phyloP scores from a whole-genome alignment of 2,888 invertebrate species.

The Ophion ventricosus region DNA sequence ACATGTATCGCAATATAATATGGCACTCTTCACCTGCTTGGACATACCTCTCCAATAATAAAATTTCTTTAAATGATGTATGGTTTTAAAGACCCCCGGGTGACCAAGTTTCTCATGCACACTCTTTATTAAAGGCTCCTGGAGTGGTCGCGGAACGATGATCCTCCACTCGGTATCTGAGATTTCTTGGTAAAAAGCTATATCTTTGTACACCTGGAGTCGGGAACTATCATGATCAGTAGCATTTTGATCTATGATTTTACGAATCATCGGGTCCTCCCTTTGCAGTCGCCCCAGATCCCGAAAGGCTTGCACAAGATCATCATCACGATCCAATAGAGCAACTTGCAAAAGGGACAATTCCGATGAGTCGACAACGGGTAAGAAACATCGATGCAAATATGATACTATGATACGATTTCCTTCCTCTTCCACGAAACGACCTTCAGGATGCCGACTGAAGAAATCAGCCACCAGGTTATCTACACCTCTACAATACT shows the following conservation, averaged over 20 bases:
- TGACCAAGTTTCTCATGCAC: slow-evolving; percentile 20
- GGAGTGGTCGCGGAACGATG: neutral
- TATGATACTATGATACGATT: neutral
- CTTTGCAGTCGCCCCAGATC: slow-evolving; percentile 25
- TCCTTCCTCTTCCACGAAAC: neutral
- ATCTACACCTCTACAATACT: slow-evolving; percentile 24
- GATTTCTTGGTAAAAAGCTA: neutral
- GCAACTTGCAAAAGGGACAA: neutral
- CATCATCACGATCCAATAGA: neutral
- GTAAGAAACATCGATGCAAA: neutral
- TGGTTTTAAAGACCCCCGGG: slow-evolving; percentile 13
- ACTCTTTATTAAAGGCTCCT: neutral
- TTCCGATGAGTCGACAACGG: neutral
- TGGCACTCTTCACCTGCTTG: neutral
- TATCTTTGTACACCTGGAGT: neutral
- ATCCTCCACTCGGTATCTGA: neutral
- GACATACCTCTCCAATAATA: slow-evolving; percentile 27
- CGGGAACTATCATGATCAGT: neutral
- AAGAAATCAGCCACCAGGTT: slow-evolving; percentile 39
- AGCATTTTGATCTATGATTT: neutral
- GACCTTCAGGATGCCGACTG: slow-evolving; percentile 4
- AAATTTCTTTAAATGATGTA: neutral
- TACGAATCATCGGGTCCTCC: neutral
- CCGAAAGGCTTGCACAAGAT: neutral
- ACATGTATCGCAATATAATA: slow-evolving; percentile 3